These are phyloP conservation scores for Strigamia transsilvanica DNA, from an alignment of 2,888 invertebrate genomes.

Conservation along the genomic window DNA sequence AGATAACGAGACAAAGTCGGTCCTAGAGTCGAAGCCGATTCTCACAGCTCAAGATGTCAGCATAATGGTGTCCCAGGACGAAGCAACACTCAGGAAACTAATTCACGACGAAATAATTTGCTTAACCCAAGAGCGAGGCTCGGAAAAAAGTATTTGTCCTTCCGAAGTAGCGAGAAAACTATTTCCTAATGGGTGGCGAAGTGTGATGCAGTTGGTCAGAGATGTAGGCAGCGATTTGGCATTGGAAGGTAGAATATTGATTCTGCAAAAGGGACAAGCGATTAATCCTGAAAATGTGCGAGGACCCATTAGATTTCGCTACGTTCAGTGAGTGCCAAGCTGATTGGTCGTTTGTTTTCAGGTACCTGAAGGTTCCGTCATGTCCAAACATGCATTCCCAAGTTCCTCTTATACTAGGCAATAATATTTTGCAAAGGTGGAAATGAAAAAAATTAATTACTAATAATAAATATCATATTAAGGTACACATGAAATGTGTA, in stretches of 20 bases:
- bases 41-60: slow-evolving; percentile 54
- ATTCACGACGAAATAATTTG: slow-evolving; percentile 53
- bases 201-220: slow-evolving; percentile 53
- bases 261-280: slow-evolving; percentile 53
- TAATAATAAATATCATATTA: slow-evolving; percentile 48
- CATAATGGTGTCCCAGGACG: slow-evolving; percentile 54
- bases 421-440: slow-evolving; percentile 45
- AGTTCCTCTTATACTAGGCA: slow-evolving; percentile 53
- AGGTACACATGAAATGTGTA: slow-evolving; percentile 53
- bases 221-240: slow-evolving; percentile 53
- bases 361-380: slow-evolving; percentile 52
- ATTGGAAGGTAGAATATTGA: slow-evolving; percentile 51
- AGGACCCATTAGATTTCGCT: slow-evolving; percentile 54
- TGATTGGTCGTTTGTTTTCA: slow-evolving; percentile 44
- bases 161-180: slow-evolving; percentile 53
- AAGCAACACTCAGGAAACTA: slow-evolving; percentile 53
- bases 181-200: slow-evolving; percentile 54
- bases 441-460: slow-evolving; percentile 22
- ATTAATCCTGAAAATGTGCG: slow-evolving; percentile 53
- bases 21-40: slow-evolving; percentile 46
- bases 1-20: slow-evolving; percentile 11
- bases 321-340: slow-evolving; percentile 52
- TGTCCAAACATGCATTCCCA: slow-evolving; percentile 53
- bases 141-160: slow-evolving; percentile 53
- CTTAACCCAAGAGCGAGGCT: slow-evolving; percentile 50